phyloP scores from a whole-genome alignment of 2,797 vertebrate genomes.

The Rachycentron canadum region DNA sequence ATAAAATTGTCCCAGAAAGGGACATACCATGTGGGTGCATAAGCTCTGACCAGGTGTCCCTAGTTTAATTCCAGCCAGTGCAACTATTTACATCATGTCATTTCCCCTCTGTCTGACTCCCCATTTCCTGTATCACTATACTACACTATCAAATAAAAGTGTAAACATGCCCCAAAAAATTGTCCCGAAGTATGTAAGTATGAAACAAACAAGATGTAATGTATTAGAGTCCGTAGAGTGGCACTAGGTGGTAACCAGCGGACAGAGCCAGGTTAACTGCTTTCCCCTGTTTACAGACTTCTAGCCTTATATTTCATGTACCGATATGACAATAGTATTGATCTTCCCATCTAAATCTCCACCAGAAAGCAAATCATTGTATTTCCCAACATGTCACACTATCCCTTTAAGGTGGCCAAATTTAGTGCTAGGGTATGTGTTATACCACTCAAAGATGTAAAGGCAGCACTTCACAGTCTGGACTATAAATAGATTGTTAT shows the following conservation, averaged over 20 bases:
- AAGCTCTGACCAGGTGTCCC: no score
- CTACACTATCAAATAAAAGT: no score
- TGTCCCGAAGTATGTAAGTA: not conserved
- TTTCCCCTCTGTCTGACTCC: no score
- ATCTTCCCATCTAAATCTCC: not conserved
- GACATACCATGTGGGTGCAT: no score
- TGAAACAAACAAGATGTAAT: not conserved
- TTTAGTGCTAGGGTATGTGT: constrained; percentile 1
- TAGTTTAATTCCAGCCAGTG: no score
- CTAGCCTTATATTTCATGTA: not conserved
- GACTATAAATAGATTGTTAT: not conserved
- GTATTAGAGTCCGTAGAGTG: not conserved
- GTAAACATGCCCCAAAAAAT: not conserved
- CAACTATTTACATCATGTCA: no score
- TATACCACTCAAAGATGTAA: constrained; percentile 11
- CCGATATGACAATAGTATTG: not conserved
- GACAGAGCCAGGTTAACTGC: not conserved
- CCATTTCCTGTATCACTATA: no score
- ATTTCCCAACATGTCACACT: constrained; percentile 20
- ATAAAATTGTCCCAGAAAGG: not conserved
- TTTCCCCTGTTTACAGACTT: not conserved
- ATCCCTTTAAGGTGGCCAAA: constrained; percentile 48
- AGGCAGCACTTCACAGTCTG: constrained; percentile 25
- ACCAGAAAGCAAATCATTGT: not conserved
- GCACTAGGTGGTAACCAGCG: not conserved